These are phyloP conservation scores for Cryptotermes secundus DNA, from an alignment of 1,140 invertebrate genomes.

Conservation along the genomic window DNA sequence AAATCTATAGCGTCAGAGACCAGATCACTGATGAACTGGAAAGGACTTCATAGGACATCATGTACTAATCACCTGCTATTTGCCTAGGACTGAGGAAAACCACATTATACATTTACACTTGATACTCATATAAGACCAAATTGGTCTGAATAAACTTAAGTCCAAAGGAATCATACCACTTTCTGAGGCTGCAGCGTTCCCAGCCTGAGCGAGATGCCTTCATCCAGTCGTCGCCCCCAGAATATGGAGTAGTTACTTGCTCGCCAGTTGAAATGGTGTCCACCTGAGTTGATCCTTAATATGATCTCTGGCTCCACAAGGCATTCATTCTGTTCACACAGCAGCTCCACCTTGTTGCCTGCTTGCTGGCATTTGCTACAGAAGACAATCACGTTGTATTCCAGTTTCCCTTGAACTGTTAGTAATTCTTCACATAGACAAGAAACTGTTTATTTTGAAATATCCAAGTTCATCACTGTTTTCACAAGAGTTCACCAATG, in stretches of 20 bases:
- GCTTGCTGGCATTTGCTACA: constrained; percentile 62
- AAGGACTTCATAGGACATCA: too few species aligned
- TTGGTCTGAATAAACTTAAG: neutral
- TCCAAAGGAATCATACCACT: constrained; percentile 44
- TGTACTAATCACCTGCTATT: too few species aligned
- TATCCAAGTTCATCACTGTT: too few species aligned
- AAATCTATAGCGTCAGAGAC: too few species aligned
- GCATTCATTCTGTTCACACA: constrained; percentile 73
- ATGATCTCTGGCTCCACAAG: constrained; percentile 69
- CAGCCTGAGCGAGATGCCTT: constrained; percentile 73
- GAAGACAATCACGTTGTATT: constrained; percentile 33
- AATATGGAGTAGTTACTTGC: constrained; percentile 80
- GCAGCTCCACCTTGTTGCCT: constrained; percentile 52
- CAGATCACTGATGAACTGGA: too few species aligned
- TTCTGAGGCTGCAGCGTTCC: constrained; percentile 62
- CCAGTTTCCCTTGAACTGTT: too few species aligned
- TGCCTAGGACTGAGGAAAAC: too few species aligned
- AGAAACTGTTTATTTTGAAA: too few species aligned
- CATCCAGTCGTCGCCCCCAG: constrained; percentile 77
- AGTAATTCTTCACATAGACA: too few species aligned
- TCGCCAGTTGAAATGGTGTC: constrained; percentile 62
- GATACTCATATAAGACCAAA: too few species aligned
- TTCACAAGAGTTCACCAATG: too few species aligned
- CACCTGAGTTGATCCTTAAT: constrained; percentile 61
- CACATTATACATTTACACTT: too few species aligned